Base-by-base conservation (phyloP, 2,888 invertebrate species). In the Macropis europaea region DNA sequence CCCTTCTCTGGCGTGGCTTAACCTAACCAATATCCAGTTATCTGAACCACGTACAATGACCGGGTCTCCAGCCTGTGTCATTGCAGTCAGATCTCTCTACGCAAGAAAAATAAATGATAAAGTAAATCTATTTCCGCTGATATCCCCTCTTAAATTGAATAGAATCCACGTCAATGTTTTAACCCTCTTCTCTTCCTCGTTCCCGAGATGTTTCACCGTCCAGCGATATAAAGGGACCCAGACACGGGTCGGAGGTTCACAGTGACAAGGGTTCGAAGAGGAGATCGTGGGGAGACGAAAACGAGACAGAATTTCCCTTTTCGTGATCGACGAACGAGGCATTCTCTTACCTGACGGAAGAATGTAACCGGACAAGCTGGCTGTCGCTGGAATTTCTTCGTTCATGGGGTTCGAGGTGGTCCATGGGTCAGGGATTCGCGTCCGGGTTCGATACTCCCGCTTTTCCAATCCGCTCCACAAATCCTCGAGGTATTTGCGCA, bases 381-480 rank as follows among this genome's bases (percentile, higher is more conserved):
- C n/a, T 34, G 22, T 34, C n/a, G n/a, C 24, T 9, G 36, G 11
- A 30, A 54, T 60, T 34, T 24, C 67, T 38, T 40, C 67, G 40
- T 60, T 38, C 64, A n/a, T 9, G 4, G 24, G 56, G 32, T 30
- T 34, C 32, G 24, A 50, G 34, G 50, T 19, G 40, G 32, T 52
- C 42, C 17, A 22, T 24, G 36, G 47, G 64, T 52, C 45, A n/a
- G n/a, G n/a, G n/a, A n/a, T n/a, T n/a, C n/a, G n/a, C n/a, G n/a
- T 50, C 26, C 15, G 17, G 36, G 48, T 30, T 62, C 24, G 7
- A 19, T 56, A 13, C 24, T 28, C 24, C 13, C 59, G 15, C 13
- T 45, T 61, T 68, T 73, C 69, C 77, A 69, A 77, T 76, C 72
- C 71, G 73, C 59, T 63, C 71, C 68, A 64, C 66, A 70, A 79